Percentiles rank a stretch among this genome's conserved stretches.
phyloP scores from a whole-genome alignment of 2,113 vertebrate species.

The Neotoma lepida region DNA sequence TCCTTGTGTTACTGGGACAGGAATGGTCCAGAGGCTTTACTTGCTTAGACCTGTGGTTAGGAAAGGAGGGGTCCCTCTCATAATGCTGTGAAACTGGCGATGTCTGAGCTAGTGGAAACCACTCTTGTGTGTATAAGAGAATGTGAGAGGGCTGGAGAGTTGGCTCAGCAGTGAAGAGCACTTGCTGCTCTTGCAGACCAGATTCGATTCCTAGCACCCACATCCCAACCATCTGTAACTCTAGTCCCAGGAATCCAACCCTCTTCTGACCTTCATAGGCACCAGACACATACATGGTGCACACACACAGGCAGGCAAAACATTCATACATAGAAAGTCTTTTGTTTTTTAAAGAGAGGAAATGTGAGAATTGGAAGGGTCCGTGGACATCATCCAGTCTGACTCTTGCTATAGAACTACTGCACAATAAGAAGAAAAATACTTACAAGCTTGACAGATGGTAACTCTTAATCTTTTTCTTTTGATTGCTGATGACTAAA shows the following conservation, averaged over 20 bases:
- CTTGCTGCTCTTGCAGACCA: not conserved
- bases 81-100: not conserved
- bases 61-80: not conserved
- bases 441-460: not conserved
- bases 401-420: not conserved
- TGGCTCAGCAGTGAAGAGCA: not conserved
- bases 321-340: not conserved
- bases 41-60: constrained; percentile 21
- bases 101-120: not conserved
- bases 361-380: not conserved
- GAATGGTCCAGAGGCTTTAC: not conserved
- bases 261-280: not conserved
- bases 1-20: not conserved
- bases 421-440: not conserved
- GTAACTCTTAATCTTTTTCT: not conserved
- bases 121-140: not conserved
- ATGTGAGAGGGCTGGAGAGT: not conserved
- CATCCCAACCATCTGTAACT: not conserved
- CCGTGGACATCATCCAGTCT: not conserved
- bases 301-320: not conserved
- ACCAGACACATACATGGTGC: not conserved
- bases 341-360: not conserved
- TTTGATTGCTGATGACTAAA: not conserved
- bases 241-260: not conserved
- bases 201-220: not conserved